These are phyloP conservation scores for Ctenomys sociabilis DNA, from an alignment of 2,113 vertebrate genomes.

Conservation along the genomic window DNA sequence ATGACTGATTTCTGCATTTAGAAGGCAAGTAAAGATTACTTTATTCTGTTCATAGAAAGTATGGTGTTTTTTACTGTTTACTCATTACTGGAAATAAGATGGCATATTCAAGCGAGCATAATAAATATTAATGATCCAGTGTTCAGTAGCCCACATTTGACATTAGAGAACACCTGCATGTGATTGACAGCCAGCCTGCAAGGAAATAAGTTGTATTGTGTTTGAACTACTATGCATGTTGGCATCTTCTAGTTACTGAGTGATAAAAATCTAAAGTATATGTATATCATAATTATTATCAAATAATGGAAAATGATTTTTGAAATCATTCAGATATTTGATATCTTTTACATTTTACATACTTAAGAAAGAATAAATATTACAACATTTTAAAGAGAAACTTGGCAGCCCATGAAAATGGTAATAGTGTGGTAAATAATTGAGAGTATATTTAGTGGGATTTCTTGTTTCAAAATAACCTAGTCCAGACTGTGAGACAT, in stretches of 20 bases:
- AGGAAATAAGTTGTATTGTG: not conserved
- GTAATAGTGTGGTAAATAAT: not conserved
- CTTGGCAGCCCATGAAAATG: not conserved
- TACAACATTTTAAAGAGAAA: not conserved
- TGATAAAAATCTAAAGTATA: not conserved
- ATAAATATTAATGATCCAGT: not conserved
- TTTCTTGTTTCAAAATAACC: not conserved
- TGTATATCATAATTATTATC: not conserved
- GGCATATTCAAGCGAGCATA: not conserved
- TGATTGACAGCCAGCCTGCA: not conserved
- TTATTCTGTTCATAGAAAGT: not conserved
- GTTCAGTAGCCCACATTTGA: not conserved
- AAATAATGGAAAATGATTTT: not conserved
- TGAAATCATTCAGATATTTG: not conserved
- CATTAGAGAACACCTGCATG: too few species aligned
- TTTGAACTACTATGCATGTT: not conserved
- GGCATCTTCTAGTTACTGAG: not conserved
- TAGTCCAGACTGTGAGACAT: not conserved
- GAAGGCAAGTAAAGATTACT: not conserved
- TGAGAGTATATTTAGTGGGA: not conserved
- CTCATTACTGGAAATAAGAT: not conserved
- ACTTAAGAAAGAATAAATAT: not conserved
- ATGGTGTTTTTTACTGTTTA: not conserved
- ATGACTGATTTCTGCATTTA: not conserved
- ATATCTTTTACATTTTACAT: not conserved